Conservation (phyloP, 2,797 vertebrate genomes). For the Clarias laeviceps region DNA sequence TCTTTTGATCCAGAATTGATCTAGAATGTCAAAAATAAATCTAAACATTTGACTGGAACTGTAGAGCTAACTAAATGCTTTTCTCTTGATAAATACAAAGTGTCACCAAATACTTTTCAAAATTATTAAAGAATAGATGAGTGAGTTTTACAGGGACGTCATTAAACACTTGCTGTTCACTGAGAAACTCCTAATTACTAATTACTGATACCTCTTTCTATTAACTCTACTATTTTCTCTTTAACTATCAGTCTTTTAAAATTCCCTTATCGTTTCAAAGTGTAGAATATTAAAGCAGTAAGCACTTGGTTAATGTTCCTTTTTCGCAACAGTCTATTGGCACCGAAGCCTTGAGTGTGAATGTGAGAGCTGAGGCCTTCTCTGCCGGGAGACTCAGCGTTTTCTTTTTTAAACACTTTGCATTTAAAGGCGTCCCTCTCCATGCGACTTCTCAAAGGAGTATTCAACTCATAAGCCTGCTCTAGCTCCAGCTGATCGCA, state of each 20-base stretch:
- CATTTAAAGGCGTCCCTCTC: slow-evolving; percentile 9
- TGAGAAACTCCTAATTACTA: not conserved
- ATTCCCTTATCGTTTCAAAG: not conserved
- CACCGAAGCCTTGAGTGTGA: slow-evolving; percentile 3
- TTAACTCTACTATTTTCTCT: not conserved
- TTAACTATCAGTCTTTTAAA: not conserved
- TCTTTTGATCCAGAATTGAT: too few relatives aligned
- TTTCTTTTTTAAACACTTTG: slow-evolving; percentile 16
- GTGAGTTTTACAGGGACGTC: not conserved
- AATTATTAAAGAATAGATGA: not conserved
- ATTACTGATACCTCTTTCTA: not conserved
- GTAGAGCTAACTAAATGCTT: too few relatives aligned
- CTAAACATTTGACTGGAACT: too few relatives aligned
- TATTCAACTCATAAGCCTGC: slow-evolving; percentile 3
- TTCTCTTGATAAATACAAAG: not conserved
- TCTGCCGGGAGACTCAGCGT: slow-evolving; percentile 11
- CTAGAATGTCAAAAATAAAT: too few relatives aligned
- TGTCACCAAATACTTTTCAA: not conserved
- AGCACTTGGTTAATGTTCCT: slow-evolving; percentile 6
- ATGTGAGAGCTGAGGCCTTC: slow-evolving; percentile 11
- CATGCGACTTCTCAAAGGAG: slow-evolving; percentile 18
- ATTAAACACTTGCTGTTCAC: not conserved
- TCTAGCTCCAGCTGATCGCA: not conserved
- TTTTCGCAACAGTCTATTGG: slow-evolving; percentile 17
- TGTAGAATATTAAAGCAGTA: not conserved